phyloP scores from a whole-genome alignment of 1,140 invertebrate species.

The Atopsyche davidsoni region DNA sequence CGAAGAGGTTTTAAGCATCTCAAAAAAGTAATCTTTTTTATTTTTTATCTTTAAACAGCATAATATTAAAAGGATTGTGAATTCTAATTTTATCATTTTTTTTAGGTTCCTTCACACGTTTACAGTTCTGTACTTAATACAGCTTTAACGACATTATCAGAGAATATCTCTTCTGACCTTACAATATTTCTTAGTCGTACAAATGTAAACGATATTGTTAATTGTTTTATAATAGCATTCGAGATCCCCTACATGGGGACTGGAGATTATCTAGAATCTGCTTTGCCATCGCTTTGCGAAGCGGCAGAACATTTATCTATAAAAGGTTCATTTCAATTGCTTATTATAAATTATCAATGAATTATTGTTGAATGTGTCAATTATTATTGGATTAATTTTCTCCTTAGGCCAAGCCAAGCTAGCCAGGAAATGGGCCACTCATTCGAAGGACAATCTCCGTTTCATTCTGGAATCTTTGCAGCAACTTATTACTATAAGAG shows the following conservation, averaged over 20 bases:
- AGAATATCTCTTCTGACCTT: slow-evolving; percentile 68
- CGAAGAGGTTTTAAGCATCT: slow-evolving; percentile 44
- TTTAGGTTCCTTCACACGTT: slow-evolving; percentile 47
- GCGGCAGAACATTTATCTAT: slow-evolving; percentile 67
- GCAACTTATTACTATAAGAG: slow-evolving; percentile 77
- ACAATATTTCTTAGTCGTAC: slow-evolving; percentile 46
- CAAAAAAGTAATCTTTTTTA: slow-evolving; percentile 37
- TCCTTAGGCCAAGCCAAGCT: slow-evolving; percentile 67
- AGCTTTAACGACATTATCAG: slow-evolving; percentile 67
- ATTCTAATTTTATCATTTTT: slow-evolving; percentile 6
- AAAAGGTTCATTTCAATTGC: slow-evolving; percentile 36
- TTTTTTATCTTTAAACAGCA: too few species aligned
- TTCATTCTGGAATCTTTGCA: slow-evolving; percentile 75
- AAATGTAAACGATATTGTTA: slow-evolving; percentile 53
- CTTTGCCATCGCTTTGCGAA: slow-evolving; percentile 74
- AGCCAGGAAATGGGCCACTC: slow-evolving; percentile 70
- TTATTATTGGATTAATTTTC: slow-evolving; percentile 1
- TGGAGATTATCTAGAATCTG: slow-evolving; percentile 73
- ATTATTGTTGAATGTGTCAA: too few species aligned
- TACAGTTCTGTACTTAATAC: slow-evolving; percentile 65
- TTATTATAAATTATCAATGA: background rate
- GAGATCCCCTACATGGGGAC: slow-evolving; percentile 77
- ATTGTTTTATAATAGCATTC: slow-evolving; percentile 81
- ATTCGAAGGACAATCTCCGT: slow-evolving; percentile 62
- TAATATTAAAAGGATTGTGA: too few species aligned